Conservation (phyloP, 2,113 vertebrate genomes). For the Rhinogobius similis region DNA sequence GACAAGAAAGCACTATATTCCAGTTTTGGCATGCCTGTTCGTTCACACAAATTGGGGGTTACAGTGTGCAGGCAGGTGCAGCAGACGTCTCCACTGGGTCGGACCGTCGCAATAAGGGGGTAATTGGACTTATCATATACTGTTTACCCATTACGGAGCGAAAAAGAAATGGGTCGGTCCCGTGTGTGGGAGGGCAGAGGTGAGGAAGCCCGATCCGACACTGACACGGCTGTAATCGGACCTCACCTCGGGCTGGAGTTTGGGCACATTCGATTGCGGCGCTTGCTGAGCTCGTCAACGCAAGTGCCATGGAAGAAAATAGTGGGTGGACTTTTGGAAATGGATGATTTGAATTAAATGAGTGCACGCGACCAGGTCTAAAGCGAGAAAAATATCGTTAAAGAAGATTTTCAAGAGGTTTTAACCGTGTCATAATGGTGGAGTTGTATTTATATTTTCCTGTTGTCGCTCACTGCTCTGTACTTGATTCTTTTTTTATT, state of each 20-base stretch:
- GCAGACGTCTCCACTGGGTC: constrained; percentile 56
- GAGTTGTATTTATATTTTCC: too few relatives aligned
- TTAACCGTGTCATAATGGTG: too few relatives aligned
- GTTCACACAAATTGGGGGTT: constrained; percentile 72
- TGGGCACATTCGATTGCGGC: constrained; percentile 16
- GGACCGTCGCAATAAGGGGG: constrained; percentile 65
- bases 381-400: neutral
- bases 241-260: constrained; percentile 55
- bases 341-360: neutral
- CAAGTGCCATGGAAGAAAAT: neutral
- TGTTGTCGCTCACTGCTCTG: too few relatives aligned
- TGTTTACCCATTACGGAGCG: constrained; percentile 72
- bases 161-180: constrained; percentile 73
- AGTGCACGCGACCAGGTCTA: neutral
- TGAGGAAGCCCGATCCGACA: constrained; percentile 50
- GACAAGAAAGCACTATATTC: constrained; percentile 41
- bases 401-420: too few relatives aligned
- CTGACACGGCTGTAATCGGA: constrained; percentile 65
- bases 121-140: constrained; percentile 77
- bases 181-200: constrained; percentile 58
- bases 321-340: neutral
- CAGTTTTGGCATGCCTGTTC: constrained; percentile 51
- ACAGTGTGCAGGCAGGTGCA: constrained; percentile 68
- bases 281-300: neutral
- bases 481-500: too few relatives aligned